phyloP scores from a whole-genome alignment of 2,888 invertebrate species.

The Patella caerulea region DNA sequence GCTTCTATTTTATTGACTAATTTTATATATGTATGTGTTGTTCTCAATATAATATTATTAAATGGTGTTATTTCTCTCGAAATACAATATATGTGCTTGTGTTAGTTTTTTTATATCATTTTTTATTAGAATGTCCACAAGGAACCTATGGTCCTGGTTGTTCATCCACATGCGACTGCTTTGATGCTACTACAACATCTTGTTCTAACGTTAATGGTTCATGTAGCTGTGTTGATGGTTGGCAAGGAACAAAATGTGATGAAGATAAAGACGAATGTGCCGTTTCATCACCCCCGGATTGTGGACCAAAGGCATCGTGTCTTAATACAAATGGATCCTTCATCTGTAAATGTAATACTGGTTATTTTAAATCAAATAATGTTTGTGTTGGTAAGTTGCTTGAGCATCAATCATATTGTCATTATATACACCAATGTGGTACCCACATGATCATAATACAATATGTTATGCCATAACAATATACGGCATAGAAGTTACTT shows the following conservation, averaged over 20 bases:
- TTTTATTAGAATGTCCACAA: constrained; percentile 29
- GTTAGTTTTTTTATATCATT: too few relatives aligned
- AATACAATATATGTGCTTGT: too few relatives aligned
- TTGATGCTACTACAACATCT: constrained; percentile 21
- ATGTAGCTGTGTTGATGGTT: constrained; percentile 39
- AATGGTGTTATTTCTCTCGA: too few relatives aligned
- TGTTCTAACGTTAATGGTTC: constrained; percentile 33
- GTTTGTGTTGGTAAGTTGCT: background rate
- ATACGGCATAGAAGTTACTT: too few relatives aligned
- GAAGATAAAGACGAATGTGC: constrained; percentile 43
- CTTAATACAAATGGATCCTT: constrained; percentile 22
- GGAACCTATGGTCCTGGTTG: constrained; percentile 35
- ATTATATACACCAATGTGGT: too few relatives aligned
- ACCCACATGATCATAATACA: too few relatives aligned
- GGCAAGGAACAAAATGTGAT: constrained; percentile 39
- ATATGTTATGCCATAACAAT: too few relatives aligned
- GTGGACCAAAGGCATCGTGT: constrained; percentile 14
- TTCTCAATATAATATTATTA: too few relatives aligned
- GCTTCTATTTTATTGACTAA: too few relatives aligned
- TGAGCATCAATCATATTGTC: too few relatives aligned
- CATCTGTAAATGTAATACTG: constrained; percentile 19
- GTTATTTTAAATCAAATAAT: background rate
- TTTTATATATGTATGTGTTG: background rate
- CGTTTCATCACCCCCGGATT: background rate
- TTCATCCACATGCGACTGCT: constrained; percentile 31